Conservation (phyloP, 2,797 vertebrate genomes). For the Echeneis naucrates region DNA sequence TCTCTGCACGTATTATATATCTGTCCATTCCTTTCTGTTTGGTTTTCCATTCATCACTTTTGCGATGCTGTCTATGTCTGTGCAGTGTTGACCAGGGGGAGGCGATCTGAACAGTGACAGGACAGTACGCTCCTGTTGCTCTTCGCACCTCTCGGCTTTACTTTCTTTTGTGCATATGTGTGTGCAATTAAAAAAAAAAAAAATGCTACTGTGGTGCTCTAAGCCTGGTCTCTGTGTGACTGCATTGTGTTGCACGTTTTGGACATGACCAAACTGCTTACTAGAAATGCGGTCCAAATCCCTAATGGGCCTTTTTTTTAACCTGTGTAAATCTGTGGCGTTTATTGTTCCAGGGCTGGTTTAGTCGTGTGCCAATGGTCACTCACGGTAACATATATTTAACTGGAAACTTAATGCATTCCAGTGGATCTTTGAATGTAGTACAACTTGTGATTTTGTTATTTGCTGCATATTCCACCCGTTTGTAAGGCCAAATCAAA, state of each 20-base stretch:
- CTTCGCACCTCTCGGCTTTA: constrained; percentile 14
- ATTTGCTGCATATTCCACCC: constrained; percentile 1
- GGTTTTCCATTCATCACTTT: constrained; percentile 16
- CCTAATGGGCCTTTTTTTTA: constrained; percentile 9
- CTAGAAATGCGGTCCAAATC: constrained; percentile 27
- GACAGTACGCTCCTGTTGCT: constrained; percentile 40
- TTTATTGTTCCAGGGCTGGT: constrained; percentile 27
- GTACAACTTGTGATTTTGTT: constrained; percentile 24
- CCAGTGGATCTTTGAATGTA: constrained; percentile 29
- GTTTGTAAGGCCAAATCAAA: constrained; percentile 17
- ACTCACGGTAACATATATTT: constrained; percentile 16
- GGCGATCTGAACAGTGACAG: constrained; percentile 17
- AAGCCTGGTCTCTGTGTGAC: constrained; percentile 8
- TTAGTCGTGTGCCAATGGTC: constrained; percentile 27
- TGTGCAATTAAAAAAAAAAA: not conserved
- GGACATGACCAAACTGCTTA: constrained; percentile 32
- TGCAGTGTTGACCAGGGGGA: constrained; percentile 18
- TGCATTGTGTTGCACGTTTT: constrained; percentile 43
- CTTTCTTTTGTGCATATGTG: not conserved
- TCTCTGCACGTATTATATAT: constrained; percentile 5
- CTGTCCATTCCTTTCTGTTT: constrained; percentile 7
- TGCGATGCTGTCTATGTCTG: constrained; percentile 9
- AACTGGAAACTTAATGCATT: constrained; percentile 18
- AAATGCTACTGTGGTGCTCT: constrained; percentile 1
- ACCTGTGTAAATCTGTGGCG: constrained; percentile 28